These are phyloP conservation scores for Opisthocomus hoazin DNA, from an alignment of 2,113 vertebrate species.

Conservation along the genomic window DNA sequence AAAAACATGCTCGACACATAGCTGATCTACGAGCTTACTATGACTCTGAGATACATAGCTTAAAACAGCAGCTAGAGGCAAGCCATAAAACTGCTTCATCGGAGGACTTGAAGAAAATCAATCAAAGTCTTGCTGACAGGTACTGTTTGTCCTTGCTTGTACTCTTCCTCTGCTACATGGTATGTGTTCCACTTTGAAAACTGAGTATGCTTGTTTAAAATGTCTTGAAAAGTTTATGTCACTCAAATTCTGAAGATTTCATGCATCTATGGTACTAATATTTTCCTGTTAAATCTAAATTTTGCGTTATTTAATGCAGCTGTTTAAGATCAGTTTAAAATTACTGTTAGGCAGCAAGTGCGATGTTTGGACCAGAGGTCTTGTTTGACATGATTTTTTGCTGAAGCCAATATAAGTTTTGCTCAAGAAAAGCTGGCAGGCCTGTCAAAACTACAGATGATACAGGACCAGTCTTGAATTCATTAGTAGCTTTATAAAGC, in stretches of 20 bases:
- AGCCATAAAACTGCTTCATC: conserved; percentile 66
- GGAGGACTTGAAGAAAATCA: conserved; percentile 81
- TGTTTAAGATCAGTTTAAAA: not conserved
- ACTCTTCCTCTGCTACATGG: not conserved
- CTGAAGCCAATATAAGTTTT: not conserved
- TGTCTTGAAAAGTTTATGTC: not conserved
- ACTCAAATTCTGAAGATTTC: not conserved
- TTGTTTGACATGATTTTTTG: not conserved
- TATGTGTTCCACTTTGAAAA: not conserved
- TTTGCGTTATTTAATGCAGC: not conserved
- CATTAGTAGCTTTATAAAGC: not conserved
- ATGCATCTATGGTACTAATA: not conserved
- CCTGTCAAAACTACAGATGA: not conserved
- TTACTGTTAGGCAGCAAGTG: not conserved
- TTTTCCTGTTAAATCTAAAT: not conserved
- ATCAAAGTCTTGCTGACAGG: conserved; percentile 82
- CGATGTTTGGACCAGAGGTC: not conserved
- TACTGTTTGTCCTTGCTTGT: conserved; percentile 33
- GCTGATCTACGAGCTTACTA: conserved; percentile 93
- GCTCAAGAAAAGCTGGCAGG: not conserved
- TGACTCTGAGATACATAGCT: conserved; percentile 84
- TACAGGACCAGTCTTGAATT: not conserved
- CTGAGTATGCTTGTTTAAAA: not conserved
- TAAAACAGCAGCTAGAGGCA: conserved; percentile 84
- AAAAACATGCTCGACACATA: conserved; percentile 89